A percentile compares a stretch with the other conserved stretches of the same genome.
Evolutionary conservation across 2,113 vertebrate species (phyloP).

Genomic region (Corythoichthys intestinalis): DNA sequence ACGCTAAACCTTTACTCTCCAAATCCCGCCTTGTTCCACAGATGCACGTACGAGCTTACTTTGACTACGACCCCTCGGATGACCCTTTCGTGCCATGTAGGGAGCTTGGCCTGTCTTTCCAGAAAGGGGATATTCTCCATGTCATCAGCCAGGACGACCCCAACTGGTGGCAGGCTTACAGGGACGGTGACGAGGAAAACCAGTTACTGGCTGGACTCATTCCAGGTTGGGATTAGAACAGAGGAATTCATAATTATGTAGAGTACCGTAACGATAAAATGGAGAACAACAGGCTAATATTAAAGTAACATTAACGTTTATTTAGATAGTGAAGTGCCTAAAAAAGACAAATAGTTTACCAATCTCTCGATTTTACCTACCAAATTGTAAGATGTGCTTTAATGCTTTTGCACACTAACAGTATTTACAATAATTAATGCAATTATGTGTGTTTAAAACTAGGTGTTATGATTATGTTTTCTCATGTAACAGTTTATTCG

Average conservation of each 20-base stretch:
- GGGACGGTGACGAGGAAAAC: conserved; percentile 93
- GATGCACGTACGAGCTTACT: conserved; percentile 92
- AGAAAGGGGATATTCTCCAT: conserved; percentile 94
- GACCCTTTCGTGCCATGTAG: conserved; percentile 93
- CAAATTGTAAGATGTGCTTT: too few species aligned
- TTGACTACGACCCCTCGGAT: conserved; percentile 93
- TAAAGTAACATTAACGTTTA: too few species aligned
- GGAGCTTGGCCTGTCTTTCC: conserved; percentile 90
- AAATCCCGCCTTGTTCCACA: conserved; percentile 47
- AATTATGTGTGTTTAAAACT: too few species aligned
- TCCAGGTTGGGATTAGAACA: conserved; percentile 75
- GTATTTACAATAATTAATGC: too few species aligned
- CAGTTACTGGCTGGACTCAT: conserved; percentile 92
- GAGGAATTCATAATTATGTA: conserved; percentile 8
- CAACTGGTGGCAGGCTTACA: conserved; percentile 97
- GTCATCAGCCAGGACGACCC: conserved; percentile 96
- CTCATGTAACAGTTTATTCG: too few species aligned
- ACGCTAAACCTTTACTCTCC: conserved; percentile 4
- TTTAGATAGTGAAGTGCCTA: too few species aligned
- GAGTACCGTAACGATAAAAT: too few species aligned
- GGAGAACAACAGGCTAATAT: too few species aligned
- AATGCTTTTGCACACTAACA: too few species aligned
- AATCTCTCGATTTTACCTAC: too few species aligned
- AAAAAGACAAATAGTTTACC: too few species aligned
- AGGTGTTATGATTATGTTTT: too few species aligned